Percentiles rank a stretch among this genome's conserved stretches.
Conservation (phyloP, 1,140 invertebrate genomes). For the Pseudomyrmex flavicornis region DNA sequence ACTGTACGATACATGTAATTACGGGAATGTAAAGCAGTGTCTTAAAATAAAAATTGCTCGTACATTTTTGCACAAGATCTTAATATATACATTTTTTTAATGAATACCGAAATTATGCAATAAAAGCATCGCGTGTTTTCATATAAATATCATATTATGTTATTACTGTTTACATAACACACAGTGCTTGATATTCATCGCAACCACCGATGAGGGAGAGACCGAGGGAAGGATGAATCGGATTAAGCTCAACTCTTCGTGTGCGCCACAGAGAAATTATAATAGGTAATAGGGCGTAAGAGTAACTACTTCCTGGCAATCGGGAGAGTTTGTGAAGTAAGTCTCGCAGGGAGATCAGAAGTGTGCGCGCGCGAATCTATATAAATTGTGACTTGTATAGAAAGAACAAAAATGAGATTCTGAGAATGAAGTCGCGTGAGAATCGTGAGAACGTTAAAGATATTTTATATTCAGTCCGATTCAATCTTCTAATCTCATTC, state of each 20-base stretch:
- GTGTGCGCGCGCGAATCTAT: background rate
- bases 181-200: slow-evolving; percentile 15
- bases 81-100: background rate
- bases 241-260: slow-evolving; percentile 19
- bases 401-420: background rate
- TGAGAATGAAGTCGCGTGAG: slow-evolving; percentile 2
- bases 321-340: slow-evolving; percentile 25
- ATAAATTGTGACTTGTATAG: background rate
- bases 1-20: background rate
- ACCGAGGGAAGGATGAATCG: slow-evolving; percentile 18
- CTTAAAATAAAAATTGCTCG: background rate
- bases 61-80: background rate
- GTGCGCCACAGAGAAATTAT: slow-evolving; percentile 37
- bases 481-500: slow-evolving; percentile 27
- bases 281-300: slow-evolving; percentile 26
- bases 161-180: slow-evolving; percentile 29
- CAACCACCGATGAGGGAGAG: slow-evolving; percentile 27
- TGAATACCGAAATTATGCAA: too few species aligned
- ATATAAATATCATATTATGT: background rate
- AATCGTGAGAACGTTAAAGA: slow-evolving; percentile 8
- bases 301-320: slow-evolving; percentile 54
- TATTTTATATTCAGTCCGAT: slow-evolving; percentile 29
- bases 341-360: slow-evolving; percentile 13
- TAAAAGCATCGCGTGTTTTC: too few species aligned
- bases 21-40: background rate